Conservation (phyloP, 2,113 vertebrate genomes). For the Apteryx mantelli region DNA sequence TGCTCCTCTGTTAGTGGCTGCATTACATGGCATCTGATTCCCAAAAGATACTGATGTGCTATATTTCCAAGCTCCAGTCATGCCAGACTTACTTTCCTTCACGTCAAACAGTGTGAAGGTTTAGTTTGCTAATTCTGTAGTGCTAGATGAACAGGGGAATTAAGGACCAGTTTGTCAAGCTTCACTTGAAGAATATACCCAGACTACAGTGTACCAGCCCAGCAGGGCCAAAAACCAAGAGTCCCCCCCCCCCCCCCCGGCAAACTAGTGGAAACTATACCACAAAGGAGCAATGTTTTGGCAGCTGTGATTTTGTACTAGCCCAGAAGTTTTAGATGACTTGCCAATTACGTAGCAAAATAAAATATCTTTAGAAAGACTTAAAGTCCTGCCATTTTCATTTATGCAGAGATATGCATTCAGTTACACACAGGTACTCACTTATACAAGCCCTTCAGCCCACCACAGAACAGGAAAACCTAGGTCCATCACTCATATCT, state of each 20-base stretch:
- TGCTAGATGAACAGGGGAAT: neutral
- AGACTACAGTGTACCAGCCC: neutral
- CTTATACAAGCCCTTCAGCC: neutral
- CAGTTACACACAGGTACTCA: neutral
- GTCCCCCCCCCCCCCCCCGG: neutral
- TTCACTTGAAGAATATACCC: conserved; percentile 50
- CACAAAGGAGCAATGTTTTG: conserved; percentile 7
- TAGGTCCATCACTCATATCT: neutral
- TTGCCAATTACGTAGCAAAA: neutral
- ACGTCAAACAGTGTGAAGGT: neutral
- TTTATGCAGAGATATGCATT: neutral
- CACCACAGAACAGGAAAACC: neutral
- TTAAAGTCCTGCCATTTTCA: neutral
- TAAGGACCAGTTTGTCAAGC: conserved; percentile 15
- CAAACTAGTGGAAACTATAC: neutral
- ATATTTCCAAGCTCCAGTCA: conserved; percentile 28
- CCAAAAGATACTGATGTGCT: neutral
- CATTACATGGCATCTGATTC: neutral
- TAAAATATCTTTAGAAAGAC: neutral
- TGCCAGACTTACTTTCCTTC: conserved; percentile 48
- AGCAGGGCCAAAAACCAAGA: neutral
- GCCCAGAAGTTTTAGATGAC: neutral
- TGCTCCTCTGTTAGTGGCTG: neutral
- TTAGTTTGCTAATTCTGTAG: conserved; percentile 1
- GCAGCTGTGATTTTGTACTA: neutral